A percentile compares a stretch with the other conserved stretches of the same genome.
Conservation (phyloP, 2,797 vertebrate genomes). For the Arnoldichthys spilopterus region DNA sequence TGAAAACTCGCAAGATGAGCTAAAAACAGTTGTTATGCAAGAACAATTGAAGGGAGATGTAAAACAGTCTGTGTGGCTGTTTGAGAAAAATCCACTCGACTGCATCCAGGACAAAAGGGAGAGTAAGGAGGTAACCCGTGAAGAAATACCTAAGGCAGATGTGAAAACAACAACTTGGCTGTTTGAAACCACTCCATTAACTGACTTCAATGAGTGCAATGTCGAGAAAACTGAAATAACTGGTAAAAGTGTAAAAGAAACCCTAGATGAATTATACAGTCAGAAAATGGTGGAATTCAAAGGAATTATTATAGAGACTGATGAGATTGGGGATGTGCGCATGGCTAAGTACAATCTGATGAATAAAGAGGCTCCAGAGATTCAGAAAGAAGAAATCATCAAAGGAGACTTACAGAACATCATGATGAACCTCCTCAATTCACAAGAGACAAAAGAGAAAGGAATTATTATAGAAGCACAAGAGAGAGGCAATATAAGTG, state of each 20-base stretch:
- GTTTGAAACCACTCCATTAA: constrained; percentile 92
- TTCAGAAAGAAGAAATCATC: constrained; percentile 89
- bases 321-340: constrained; percentile 90
- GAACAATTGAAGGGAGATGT: constrained; percentile 89
- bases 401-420: constrained; percentile 87
- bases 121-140: constrained; percentile 62
- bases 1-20: constrained; percentile 82
- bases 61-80: constrained; percentile 90
- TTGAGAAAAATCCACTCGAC: constrained; percentile 90
- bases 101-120: constrained; percentile 83
- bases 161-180: constrained; percentile 91
- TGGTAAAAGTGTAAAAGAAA: constrained; percentile 89
- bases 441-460: constrained; percentile 73
- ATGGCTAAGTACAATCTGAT: constrained; percentile 94
- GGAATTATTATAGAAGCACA: constrained; percentile 83
- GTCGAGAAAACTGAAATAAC: constrained; percentile 84
- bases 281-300: constrained; percentile 86
- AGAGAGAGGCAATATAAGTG: constrained; percentile 87
- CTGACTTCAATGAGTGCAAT: constrained; percentile 84
- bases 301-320: constrained; percentile 88
- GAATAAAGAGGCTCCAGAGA: constrained; percentile 87
- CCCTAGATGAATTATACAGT: constrained; percentile 87
- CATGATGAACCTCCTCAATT: constrained; percentile 88
- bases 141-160: constrained; percentile 87
- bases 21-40: constrained; percentile 85